These are phyloP conservation scores for Ligdia adustata DNA, from an alignment of 2,888 invertebrate genomes.

Conservation along the genomic window DNA sequence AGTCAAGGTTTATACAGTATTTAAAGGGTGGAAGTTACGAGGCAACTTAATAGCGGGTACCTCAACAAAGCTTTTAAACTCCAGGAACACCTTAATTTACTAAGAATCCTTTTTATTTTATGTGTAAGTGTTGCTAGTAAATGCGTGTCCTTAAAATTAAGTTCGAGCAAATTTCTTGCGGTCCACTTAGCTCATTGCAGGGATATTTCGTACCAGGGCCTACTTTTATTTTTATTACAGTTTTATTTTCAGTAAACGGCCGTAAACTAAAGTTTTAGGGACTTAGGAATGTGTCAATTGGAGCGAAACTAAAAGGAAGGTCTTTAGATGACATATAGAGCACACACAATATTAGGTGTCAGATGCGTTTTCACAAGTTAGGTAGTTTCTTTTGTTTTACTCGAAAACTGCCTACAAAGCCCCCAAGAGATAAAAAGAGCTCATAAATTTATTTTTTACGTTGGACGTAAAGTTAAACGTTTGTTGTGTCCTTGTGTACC, in stretches of 20 bases:
- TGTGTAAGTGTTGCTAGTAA: slow-evolving; percentile 19
- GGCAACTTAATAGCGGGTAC: slow-evolving; percentile 20
- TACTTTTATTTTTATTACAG: slow-evolving; percentile 23
- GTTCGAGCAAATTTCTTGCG: slow-evolving; percentile 25
- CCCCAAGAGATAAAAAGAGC: slow-evolving; percentile 16
- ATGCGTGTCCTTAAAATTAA: slow-evolving; percentile 22
- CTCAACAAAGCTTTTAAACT: slow-evolving; percentile 21
- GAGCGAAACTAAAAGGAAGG: slow-evolving; percentile 15
- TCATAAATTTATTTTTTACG: slow-evolving; percentile 27
- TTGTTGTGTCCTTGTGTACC: slow-evolving; percentile 11
- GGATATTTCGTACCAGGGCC: slow-evolving; percentile 20
- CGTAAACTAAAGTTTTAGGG: slow-evolving; percentile 25
- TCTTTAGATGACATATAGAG: slow-evolving; percentile 17
- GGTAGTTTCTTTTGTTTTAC: slow-evolving; percentile 9
- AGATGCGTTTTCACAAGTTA: slow-evolving; percentile 21
- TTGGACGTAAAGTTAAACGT: slow-evolving; percentile 21
- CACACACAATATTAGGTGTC: slow-evolving; percentile 15
- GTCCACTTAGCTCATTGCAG: slow-evolving; percentile 27
- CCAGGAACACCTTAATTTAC: slow-evolving; percentile 19
- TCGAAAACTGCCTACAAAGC: slow-evolving; percentile 14
- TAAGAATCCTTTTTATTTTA: slow-evolving; percentile 18
- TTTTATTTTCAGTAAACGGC: slow-evolving; percentile 27
- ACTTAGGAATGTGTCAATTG: slow-evolving; percentile 24
- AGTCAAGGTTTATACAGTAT: slow-evolving; percentile 29
- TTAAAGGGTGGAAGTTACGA: slow-evolving; percentile 24